phyloP scores from a whole-genome alignment of 2,113 vertebrate genomes.

The Tor tambroides region DNA sequence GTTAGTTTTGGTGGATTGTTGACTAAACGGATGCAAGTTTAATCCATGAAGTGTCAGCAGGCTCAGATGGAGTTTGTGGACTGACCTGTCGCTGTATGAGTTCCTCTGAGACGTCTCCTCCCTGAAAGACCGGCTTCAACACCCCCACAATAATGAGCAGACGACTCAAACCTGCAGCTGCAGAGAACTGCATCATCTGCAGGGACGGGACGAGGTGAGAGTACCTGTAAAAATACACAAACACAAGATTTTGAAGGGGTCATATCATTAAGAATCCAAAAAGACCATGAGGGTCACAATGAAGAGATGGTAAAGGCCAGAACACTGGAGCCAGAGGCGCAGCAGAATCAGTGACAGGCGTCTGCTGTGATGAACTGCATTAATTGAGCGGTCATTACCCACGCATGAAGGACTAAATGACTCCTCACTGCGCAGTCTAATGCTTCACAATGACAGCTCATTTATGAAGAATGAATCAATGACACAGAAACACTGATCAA shows the following conservation, averaged over 20 bases:
- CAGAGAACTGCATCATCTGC: slow-evolving; percentile 78
- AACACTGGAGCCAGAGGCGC: not conserved
- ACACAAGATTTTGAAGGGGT: not conserved
- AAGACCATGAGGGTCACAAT: not conserved
- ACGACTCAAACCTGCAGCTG: slow-evolving; percentile 78
- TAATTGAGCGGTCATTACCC: slow-evolving; percentile 30
- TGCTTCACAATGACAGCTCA: slow-evolving; percentile 45
- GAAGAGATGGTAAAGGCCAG: not conserved
- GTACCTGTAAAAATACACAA: slow-evolving; percentile 70
- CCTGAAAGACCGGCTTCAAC: slow-evolving; percentile 71
- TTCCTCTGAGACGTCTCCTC: slow-evolving; percentile 71
- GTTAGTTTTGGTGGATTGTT: not conserved
- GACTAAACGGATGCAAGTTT: too few relatives aligned
- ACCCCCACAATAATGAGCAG: slow-evolving; percentile 77
- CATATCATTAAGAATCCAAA: not conserved
- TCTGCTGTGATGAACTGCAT: slow-evolving; percentile 31
- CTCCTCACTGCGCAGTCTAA: slow-evolving; percentile 23
- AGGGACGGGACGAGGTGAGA: slow-evolving; percentile 74
- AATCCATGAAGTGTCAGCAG: not conserved
- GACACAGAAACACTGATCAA: slow-evolving; percentile 12
- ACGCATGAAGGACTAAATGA: slow-evolving; percentile 26
- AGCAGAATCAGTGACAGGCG: slow-evolving; percentile 12
- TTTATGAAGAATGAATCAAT: slow-evolving; percentile 39
- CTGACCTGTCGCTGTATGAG: slow-evolving; percentile 78
- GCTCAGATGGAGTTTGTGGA: not conserved